These are phyloP conservation scores for Microplitis demolitor DNA, from an alignment of 1,140 invertebrate species.

Conservation along the genomic window DNA sequence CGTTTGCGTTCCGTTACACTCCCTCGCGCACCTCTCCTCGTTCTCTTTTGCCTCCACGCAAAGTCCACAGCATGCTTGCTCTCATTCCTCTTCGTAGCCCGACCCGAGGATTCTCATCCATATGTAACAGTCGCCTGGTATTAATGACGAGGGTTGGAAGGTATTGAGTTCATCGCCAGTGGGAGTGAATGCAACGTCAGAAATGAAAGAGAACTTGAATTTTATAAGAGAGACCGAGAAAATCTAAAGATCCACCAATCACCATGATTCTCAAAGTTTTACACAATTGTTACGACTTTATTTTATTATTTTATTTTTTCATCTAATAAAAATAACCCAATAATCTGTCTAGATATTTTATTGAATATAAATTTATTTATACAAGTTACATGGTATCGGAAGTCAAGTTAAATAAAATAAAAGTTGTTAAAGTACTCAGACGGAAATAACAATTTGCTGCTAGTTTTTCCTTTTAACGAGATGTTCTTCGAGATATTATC, in stretches of 20 bases:
- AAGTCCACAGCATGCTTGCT: conserved; percentile 13
- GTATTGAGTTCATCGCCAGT: conserved; percentile 19
- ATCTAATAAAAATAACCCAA: conserved; percentile 47
- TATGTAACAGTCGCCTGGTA: conserved; percentile 62
- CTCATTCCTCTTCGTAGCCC: conserved; percentile 30
- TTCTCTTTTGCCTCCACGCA: conserved; percentile 32
- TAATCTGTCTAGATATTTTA: no score
- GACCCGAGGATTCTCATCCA: conserved; percentile 53
- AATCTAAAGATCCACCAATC: conserved; percentile 18
- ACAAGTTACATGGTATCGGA: no score
- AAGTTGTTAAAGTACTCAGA: no score
- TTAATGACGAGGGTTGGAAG: conserved; percentile 55
- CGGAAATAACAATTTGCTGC: no score
- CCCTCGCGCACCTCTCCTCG: conserved; percentile 26
- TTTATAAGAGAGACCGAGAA: conserved; percentile 24
- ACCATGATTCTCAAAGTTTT: neutral
- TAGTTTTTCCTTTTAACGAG: neutral
- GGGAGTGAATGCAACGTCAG: conserved; percentile 20
- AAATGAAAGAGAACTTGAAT: conserved; percentile 28
- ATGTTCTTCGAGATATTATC: conserved; percentile 3
- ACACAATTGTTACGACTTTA: neutral
- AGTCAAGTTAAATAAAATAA: no score
- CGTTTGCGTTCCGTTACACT: conserved; percentile 53
- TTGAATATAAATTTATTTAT: no score
- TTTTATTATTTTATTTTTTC: conserved; percentile 29